Evolutionary conservation across 2,113 vertebrate species (phyloP).

Genomic region (Oreochromis tanganicae): DNA sequence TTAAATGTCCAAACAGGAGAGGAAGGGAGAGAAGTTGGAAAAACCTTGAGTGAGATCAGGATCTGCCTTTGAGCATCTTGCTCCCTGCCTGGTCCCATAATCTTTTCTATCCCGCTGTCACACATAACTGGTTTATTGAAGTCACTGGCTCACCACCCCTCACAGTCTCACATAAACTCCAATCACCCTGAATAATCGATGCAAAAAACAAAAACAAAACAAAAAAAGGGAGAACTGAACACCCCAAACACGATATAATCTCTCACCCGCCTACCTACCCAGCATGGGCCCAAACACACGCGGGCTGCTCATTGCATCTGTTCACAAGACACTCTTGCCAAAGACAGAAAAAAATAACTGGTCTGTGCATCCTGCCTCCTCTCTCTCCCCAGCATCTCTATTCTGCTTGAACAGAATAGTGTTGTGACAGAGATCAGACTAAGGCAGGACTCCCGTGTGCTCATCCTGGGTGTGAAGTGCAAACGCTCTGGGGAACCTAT

Average conservation of each 20-base stretch:
- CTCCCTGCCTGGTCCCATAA: not conserved
- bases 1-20: not conserved
- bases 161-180: not conserved
- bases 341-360: not conserved
- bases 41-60: not conserved
- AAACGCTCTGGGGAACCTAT: not conserved
- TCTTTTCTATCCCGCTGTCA: constrained; percentile 2
- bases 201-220: not conserved
- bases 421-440: not conserved
- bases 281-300: constrained; percentile 42
- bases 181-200: not conserved
- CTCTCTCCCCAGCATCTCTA: not conserved
- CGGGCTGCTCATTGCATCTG: constrained; percentile 64
- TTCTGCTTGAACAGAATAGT: not conserved
- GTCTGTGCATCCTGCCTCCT: not conserved
- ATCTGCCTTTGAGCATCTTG: not conserved
- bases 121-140: constrained; percentile 10
- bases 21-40: not conserved
- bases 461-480: not conserved
- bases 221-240: not conserved
- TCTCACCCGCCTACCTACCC: constrained; percentile 48
- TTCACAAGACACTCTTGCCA: constrained; percentile 36
- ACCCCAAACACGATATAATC: constrained; percentile 2
- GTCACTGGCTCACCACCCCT: not conserved
- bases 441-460: not conserved